Evolutionary conservation across 2,113 vertebrate genomes (phyloP).

Genomic region (Apodemus speciosus): DNA sequence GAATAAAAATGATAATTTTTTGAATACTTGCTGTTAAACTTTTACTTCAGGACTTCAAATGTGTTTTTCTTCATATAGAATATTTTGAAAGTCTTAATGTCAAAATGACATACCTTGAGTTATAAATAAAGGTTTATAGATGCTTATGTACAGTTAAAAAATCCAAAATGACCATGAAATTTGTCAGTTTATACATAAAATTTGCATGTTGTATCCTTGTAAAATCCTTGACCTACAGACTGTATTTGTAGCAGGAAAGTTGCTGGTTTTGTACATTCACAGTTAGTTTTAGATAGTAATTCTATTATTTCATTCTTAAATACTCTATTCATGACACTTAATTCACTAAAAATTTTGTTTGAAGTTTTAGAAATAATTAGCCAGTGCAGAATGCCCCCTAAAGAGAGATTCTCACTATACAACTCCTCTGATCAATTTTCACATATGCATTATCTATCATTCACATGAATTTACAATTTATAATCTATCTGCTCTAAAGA

Average conservation of each 20-base stretch:
- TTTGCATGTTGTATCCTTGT: background rate
- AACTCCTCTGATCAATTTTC: background rate
- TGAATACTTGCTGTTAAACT: background rate
- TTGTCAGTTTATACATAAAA: constrained; percentile 38
- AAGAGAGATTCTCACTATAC: background rate
- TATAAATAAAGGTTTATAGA: background rate
- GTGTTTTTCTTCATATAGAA: background rate
- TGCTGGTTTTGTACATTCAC: background rate
- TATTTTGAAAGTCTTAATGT: background rate
- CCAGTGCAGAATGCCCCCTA: background rate
- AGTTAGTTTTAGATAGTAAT: constrained; percentile 8
- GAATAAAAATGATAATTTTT: background rate
- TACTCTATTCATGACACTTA: background rate
- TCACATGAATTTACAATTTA: constrained; percentile 61
- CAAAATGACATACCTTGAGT: background rate
- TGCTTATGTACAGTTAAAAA: background rate
- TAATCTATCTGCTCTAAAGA: constrained; percentile 51
- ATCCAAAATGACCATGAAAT: constrained; percentile 11
- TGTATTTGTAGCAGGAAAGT: background rate
- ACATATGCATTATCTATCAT: constrained; percentile 36
- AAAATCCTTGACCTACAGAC: background rate
- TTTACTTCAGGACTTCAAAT: background rate
- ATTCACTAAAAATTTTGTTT: background rate
- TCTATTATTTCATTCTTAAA: background rate
- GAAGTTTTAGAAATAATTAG: constrained; percentile 11